These are phyloP conservation scores for Kuschelorhynchus macadamiae DNA, from an alignment of 2,888 invertebrate genomes.

Conservation along the genomic window DNA sequence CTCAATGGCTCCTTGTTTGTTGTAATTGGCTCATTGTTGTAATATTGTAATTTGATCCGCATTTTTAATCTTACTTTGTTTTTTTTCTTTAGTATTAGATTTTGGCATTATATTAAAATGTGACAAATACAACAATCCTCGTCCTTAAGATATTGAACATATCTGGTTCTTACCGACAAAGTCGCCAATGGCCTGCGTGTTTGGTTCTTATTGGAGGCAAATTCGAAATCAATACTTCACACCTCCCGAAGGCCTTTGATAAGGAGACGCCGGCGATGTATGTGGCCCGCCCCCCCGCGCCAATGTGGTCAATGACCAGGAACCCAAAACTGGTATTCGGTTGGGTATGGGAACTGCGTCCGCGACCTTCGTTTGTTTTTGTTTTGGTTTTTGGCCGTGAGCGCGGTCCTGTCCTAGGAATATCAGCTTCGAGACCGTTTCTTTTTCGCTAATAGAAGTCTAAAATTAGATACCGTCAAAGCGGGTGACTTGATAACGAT, in stretches of 20 bases:
- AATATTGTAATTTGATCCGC: too few species aligned
- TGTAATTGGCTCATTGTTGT: too few species aligned
- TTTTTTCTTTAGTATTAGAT: too few species aligned
- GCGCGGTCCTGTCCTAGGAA: neutral
- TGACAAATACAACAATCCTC: too few species aligned
- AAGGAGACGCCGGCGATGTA: constrained; percentile 31
- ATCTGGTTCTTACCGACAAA: constrained; percentile 41
- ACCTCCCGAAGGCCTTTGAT: constrained; percentile 49
- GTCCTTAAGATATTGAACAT: too few species aligned
- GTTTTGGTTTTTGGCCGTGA: constrained; percentile 13
- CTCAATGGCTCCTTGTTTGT: too few species aligned
- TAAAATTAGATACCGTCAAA: too few species aligned
- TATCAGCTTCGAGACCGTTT: neutral
- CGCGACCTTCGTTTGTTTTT: constrained; percentile 32
- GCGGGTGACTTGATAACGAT: too few species aligned
- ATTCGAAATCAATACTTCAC: constrained; percentile 49
- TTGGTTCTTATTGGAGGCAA: constrained; percentile 47
- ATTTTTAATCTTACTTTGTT: too few species aligned
- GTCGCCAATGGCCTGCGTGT: constrained; percentile 39
- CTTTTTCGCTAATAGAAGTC: too few species aligned
- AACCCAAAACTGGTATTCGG: constrained; percentile 45
- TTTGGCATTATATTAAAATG: too few species aligned
- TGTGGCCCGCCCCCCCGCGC: constrained; percentile 27
- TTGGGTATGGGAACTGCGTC: constrained; percentile 23
- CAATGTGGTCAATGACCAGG: constrained; percentile 46